Evolutionary conservation across 2,888 invertebrate species (phyloP), one percentile per base, ranked within the genome.

Genomic region (Agriotes lineatus): DNA sequence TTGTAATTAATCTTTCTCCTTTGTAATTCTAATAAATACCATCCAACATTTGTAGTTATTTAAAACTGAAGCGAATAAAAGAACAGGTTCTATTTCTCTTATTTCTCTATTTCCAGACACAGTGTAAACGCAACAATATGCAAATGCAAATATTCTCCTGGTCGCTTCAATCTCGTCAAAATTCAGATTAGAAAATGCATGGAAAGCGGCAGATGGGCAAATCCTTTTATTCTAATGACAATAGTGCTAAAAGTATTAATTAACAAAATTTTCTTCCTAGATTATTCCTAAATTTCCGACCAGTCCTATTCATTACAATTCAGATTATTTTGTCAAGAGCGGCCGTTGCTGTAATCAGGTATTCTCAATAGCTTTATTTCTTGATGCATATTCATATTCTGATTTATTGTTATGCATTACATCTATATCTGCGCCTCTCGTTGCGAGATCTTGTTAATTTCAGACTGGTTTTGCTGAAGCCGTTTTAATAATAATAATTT

Each of bases 371-470:
- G 77, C 76, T 75, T 77, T 74, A 72, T 70, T 74, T 68, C 63
- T 48, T 72, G 74, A 73, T 76, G 77, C 78, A 79, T 79, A 79
- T 79, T 79, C 79, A 79, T 79, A 73, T 75, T 74, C 75, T 76
- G 79, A 79, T 79, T 77, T 79, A 78, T 79, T 78, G 76, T 77
- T 77, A 77, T 79, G 78, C 79, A 79, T 79, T 78, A 78, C 75
- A 76, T 77, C 76, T 77, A 76, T 77, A 78, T 76, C 75, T 76
- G 76, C 72, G 70, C 70, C 74, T 72, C 76, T 72, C 73, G 61
- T 71, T 64, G 72, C 67, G 73, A 73, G 72, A 75, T 74, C 74
- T 74, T 74, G 77, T 75, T 77, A 77, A 76, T 72, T 70, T 67
- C 59, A 67, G 52, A 70, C 70, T 67, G 70, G 70, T 70, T 67